A percentile compares a stretch with the other conserved stretches of the same genome.
Evolutionary conservation across 2,113 vertebrate genomes (phyloP).

Genomic region (Australoheros scitulus): DNA sequence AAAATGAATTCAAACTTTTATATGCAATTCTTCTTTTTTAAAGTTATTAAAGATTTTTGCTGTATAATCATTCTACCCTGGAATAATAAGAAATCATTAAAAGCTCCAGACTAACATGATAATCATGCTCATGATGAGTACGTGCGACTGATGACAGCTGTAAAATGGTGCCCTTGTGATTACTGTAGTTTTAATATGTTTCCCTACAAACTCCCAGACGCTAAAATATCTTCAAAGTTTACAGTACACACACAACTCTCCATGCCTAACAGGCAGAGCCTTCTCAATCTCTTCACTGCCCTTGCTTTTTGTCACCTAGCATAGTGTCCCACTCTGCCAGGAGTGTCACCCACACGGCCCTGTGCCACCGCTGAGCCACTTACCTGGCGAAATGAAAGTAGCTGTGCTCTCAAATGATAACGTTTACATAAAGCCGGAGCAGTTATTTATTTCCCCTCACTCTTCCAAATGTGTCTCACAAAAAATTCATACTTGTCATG

Average conservation of each 20-base stretch:
- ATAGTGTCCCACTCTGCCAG: constrained; percentile 5
- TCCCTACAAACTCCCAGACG: neutral
- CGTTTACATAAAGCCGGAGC: constrained; percentile 62
- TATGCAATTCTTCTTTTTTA: too few species aligned
- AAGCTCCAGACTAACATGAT: neutral
- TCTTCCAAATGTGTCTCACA: constrained; percentile 71
- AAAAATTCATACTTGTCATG: constrained; percentile 86
- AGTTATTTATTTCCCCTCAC: constrained; percentile 39
- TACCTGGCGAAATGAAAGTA: constrained; percentile 45
- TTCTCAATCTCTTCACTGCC: neutral
- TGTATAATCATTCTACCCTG: too few species aligned
- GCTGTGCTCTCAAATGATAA: constrained; percentile 56
- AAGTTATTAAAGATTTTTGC: too few species aligned
- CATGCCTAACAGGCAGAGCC: neutral
- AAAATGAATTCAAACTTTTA: neutral
- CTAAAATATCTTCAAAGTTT: constrained; percentile 9
- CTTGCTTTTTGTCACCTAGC: constrained; percentile 30
- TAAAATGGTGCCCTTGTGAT: neutral
- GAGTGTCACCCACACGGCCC: constrained; percentile 52
- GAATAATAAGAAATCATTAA: neutral
- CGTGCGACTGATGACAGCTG: neutral
- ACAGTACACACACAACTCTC: neutral
- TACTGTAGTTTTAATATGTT: neutral
- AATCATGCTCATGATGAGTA: neutral
- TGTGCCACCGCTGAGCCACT: constrained; percentile 48